Base-by-base conservation (phyloP, 2,113 vertebrate genomes). In the Herpetotheres cachinnans region DNA sequence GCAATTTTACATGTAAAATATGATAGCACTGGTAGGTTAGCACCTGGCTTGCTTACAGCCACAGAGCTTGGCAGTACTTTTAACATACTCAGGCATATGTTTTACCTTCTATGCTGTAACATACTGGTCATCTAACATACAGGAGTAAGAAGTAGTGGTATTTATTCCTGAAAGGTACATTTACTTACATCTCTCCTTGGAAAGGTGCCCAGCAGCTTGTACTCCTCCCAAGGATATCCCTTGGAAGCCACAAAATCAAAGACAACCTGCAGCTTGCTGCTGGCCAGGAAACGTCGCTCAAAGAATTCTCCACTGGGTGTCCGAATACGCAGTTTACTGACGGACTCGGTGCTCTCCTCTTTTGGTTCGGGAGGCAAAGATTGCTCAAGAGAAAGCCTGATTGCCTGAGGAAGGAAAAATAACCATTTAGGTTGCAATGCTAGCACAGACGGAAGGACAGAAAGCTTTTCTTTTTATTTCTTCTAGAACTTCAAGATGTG, bases 161-260 rank as follows among this genome's bases (percentile, higher is more conserved):
- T 83, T 58, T 44, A 54, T n/a, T 63, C 56, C 73, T 58, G 67
- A 62, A 96, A 97, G 58, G 32, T 26, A 9, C 2, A 20, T 94
- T 95, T 97, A 98, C 98, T 98, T 97, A 99, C 99, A 96, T 99
- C 99, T 99, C 99, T 99, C 98, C 99, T 99, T 34, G 99, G 99
- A 98, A 99, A 99, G 98, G 99, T 99, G 97, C 99, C 99, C 97
- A 99, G 99, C 96, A 99, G 98, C 98, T 99, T 99, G 98, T 99
- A 99, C 96, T 99, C 99, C 44, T 99, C 99, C 96, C 98, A 99
- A 56, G 99, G 99, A 97, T 98, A 99, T 86, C 99, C 99, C 98
- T 99, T 99, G 97, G 99, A 99, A 97, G 99, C 99, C 96, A 99
- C 99, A 82, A 99, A 99, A 98, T 99, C 99, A 91, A 99, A 99